A percentile compares a stretch with the other conserved stretches of the same genome.
These are phyloP conservation scores for Plecturocebus donacophilus DNA, from an alignment of 2,113 vertebrate genomes.

Conservation along the genomic window DNA sequence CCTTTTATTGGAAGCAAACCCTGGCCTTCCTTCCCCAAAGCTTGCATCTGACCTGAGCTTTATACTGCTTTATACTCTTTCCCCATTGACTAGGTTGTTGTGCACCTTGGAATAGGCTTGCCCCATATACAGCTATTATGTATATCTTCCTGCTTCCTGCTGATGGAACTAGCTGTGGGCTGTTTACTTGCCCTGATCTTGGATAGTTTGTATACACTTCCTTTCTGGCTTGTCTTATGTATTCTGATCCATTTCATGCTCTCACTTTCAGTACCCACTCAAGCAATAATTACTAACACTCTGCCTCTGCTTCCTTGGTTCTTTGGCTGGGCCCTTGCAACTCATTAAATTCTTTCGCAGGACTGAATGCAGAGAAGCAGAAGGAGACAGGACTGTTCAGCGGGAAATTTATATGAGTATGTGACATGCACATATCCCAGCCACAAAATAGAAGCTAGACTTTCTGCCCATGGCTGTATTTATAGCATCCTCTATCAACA, in stretches of 20 bases:
- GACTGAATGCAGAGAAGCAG: background rate
- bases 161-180: slow-evolving; percentile 63
- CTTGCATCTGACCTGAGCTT: slow-evolving; percentile 37
- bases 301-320: background rate
- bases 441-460: background rate
- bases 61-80: background rate
- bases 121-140: slow-evolving; percentile 64
- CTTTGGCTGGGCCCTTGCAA: background rate
- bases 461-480: background rate
- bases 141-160: slow-evolving; percentile 51
- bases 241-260: slow-evolving; percentile 12
- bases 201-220: background rate
- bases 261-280: background rate
- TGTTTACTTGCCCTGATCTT: slow-evolving; percentile 55
- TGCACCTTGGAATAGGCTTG: slow-evolving; percentile 67
- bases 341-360: background rate
- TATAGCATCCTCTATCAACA: background rate
- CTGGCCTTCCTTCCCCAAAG: background rate
- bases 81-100: slow-evolving; percentile 44
- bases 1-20: background rate
- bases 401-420: background rate
- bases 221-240: background rate
- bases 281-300: background rate
- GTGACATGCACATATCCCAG: background rate
- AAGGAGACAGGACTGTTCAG: background rate